Evolutionary conservation across 2,113 vertebrate species (phyloP), one percentile per base, ranked within the genome.

Genomic region (Propithecus coquereli): DNA sequence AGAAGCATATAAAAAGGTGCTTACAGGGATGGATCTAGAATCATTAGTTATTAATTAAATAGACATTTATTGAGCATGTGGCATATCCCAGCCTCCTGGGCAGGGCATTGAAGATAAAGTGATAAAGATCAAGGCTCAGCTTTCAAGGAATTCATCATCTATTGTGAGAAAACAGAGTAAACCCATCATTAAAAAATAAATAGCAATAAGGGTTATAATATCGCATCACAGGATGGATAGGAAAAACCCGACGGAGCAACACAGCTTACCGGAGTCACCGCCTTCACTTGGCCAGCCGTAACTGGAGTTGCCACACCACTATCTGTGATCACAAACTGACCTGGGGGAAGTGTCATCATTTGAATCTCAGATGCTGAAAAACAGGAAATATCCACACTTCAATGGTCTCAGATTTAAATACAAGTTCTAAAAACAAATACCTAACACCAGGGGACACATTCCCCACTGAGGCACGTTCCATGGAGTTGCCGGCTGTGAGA

Each of bases 241-340:
- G 71, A 79, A 34, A 59, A 79, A 23, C 47, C 40, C 37, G 5
- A 40, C 0, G 0, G 5, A 65, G 66, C 57, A 68, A 85, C 27
- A 6, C 1, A 16, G 30, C 97, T 98, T 92, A 98, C 98, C 99
- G 99, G 98, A 63, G 99, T 98, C 82, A 99, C 99, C 23, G 99
- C 99, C 98, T 99, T 99, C 59, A 99, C 99, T 98, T 99, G 99
- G 85, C 98, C 99, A 34, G 99, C 98, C 7, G 99, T 98, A 74
- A 99, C 99, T 0, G 99, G 99, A 2, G 99, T 98, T 59, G 99
- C 98, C 34, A 99, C 99, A 22, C 98, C 97, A 0, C 99, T 98
- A 95, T 99, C 99, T n/a, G 99, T 99, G 20, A 99, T 99, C 97
- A 99, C 99, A 0, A 99, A 99, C 97, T 99, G 99, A 50, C 99